A percentile compares a stretch with the other conserved stretches of the same genome.
Conservation (phyloP, 2,888 invertebrate genomes). For the Crematogaster levior region DNA sequence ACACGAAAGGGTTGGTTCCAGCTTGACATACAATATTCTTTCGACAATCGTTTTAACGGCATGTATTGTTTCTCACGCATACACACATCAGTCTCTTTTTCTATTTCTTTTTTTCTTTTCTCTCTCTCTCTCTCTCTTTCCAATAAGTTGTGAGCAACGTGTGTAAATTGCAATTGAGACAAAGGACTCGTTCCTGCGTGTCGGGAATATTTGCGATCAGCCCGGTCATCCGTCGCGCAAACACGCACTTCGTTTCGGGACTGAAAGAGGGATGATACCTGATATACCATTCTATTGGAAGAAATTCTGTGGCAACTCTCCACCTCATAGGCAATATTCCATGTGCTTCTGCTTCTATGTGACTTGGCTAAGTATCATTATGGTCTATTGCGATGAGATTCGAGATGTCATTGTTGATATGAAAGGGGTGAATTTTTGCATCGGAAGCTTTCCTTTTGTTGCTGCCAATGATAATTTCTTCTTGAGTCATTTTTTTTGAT, state of each 20-base stretch:
- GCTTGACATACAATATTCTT: constrained; percentile 15
- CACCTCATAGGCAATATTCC: not conserved
- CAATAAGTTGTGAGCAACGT: not conserved
- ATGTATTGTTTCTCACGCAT: not conserved
- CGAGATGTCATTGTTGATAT: not conserved
- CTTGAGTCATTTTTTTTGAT: not conserved
- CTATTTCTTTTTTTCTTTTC: not conserved
- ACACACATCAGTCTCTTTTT: not conserved
- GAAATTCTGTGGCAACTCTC: not conserved
- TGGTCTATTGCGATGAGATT: not conserved
- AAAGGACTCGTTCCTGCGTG: constrained; percentile 37
- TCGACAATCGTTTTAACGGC: not conserved
- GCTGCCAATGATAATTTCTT: not conserved
- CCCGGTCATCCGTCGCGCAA: not conserved
- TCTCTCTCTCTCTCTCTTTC: not conserved
- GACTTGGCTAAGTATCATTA: not conserved
- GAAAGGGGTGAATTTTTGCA: not conserved
- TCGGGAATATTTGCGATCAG: constrained; percentile 5
- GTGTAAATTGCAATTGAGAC: constrained; percentile 8
- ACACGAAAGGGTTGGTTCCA: constrained; percentile 26
- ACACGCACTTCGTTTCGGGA: not conserved
- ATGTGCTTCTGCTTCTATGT: constrained; percentile 8
- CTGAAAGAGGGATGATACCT: not conserved
- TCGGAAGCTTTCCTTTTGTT: not conserved
- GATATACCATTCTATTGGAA: not conserved